Base-by-base conservation (phyloP, 2,113 vertebrate genomes). In the Alethe castanea region DNA sequence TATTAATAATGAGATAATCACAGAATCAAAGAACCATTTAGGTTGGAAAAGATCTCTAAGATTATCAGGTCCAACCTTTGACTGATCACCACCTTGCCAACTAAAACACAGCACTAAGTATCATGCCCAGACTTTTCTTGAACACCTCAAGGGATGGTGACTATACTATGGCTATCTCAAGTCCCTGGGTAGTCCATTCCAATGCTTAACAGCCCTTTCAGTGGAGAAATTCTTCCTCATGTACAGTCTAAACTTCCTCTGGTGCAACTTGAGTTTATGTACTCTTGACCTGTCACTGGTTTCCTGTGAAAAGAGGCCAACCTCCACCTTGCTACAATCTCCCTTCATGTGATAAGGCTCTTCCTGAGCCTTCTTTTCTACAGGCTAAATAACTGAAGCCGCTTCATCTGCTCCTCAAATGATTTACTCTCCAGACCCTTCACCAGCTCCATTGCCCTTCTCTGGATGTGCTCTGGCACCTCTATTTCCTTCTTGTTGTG, bases 381-480 rank as follows among this genome's bases (percentile, higher is more conserved):
- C 0, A 2, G 6, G 19, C 8, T 59, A 15, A 88, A 44, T 18
- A 50, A 23, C 10, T 8, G 6, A 22, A 44, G 26, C 5, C 44
- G 9, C 6, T 56, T 44, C 18, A 33, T 20, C 11, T 42, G 10
- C 6, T 72, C 17, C 42, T 33, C 12, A 44, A 11, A 50, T 19
- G 2, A 28, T 26, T 57, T 35, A 22, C 4, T 35, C 50, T 65
- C 31, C 14, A 57, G 59, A 44, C 6, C 6, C 24, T 42, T 44
- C 59, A 31, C 8, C 25, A 57, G 3, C 18, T 33, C 26, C 0
- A 0, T 33, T 65, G 9, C 14, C 31, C 26, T 65, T 50, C 36
- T 72, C 22, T 65, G 26, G 14, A 36, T 14, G 5, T 10, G 2
- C 22, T 36, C 22, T 5, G 3, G 9, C 26, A 44, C 33, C 10